Evolutionary conservation across 2,888 invertebrate genomes (phyloP), one percentile per base, ranked within the genome.

Genomic region (Mesorhabditis belari): DNA sequence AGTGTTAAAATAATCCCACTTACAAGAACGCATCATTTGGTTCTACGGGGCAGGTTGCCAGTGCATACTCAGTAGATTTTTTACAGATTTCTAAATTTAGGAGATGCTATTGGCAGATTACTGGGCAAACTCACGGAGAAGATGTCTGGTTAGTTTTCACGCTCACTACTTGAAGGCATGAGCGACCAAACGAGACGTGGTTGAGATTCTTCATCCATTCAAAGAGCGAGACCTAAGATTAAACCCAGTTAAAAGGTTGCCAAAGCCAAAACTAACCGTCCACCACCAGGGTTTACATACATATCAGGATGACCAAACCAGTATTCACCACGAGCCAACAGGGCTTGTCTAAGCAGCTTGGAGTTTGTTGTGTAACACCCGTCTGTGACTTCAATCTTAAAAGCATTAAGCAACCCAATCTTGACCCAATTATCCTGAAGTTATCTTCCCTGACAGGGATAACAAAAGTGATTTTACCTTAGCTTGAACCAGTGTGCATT

Each of bases 121-220:
- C 28, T 5, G 24, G n/a, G n/a, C 17, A 53, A 58, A 70, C 70
- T 56, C 35, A 91, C 91, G 89, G 73, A 92, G 85, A 57, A 92
- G 85, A 81, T 91, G 89, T 83, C 90, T 87, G 85, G 92, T n/a
- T n/a, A n/a, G n/a, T n/a, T n/a, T n/a, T n/a, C n/a, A n/a, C n/a
- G n/a, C n/a, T n/a, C n/a, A n/a, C n/a, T n/a, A n/a, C n/a, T n/a
- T n/a, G n/a, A n/a, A n/a, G n/a, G n/a, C n/a, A n/a, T n/a, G n/a
- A n/a, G n/a, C 94, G 88, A 62, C 95, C 95, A 82, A 92, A 96
- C 2, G 93, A 92, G 17, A 96, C 95, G 82, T 96, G 95, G 84
- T 94, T 95, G 59, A 96, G 86, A 84, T 96, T 95, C 85, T 96
- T 96, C 76, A 96, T 86, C 90, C 94, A 95, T 83, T 96, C 95